Evolutionary conservation across 2,888 invertebrate species (phyloP).

Genomic region (Cryptophagus acutangulus): DNA sequence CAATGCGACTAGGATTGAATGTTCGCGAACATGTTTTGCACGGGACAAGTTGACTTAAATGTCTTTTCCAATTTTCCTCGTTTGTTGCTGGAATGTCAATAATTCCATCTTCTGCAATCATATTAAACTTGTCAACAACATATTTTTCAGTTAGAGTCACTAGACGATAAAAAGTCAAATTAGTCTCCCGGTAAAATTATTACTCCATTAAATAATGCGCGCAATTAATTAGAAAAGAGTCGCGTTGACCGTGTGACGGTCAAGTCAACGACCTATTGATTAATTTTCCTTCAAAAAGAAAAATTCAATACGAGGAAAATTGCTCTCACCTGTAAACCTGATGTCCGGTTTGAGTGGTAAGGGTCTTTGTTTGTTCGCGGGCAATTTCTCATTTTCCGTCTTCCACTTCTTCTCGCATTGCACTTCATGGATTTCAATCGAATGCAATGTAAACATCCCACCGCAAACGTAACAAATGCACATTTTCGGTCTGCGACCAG

Average conservation of each 20-base stretch:
- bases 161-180: too few species aligned
- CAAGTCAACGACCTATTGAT: not conserved
- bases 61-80: slow-evolving; percentile 55
- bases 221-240: not conserved
- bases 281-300: not conserved
- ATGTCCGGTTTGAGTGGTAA: slow-evolving; percentile 57
- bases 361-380: slow-evolving; percentile 51
- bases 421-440: slow-evolving; percentile 61
- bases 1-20: slow-evolving; percentile 61
- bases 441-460: slow-evolving; percentile 58
- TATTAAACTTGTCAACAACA: too few species aligned
- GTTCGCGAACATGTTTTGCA: slow-evolving; percentile 60
- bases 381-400: slow-evolving; percentile 57
- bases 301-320: slow-evolving; percentile 1
- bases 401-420: slow-evolving; percentile 64
- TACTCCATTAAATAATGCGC: not conserved
- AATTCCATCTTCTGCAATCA: slow-evolving; percentile 43
- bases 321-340: slow-evolving; percentile 47
- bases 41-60: slow-evolving; percentile 55
- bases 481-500: slow-evolving; percentile 20
- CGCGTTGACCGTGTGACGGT: slow-evolving; percentile 5
- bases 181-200: not conserved
- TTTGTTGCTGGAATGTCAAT: slow-evolving; percentile 43
- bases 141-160: too few species aligned
- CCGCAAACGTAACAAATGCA: slow-evolving; percentile 62